Percentiles rank a stretch among this genome's conserved stretches.
phyloP scores from a whole-genome alignment of 35 echinoderm and acorn worm species.

The Acanthaster planci region DNA sequence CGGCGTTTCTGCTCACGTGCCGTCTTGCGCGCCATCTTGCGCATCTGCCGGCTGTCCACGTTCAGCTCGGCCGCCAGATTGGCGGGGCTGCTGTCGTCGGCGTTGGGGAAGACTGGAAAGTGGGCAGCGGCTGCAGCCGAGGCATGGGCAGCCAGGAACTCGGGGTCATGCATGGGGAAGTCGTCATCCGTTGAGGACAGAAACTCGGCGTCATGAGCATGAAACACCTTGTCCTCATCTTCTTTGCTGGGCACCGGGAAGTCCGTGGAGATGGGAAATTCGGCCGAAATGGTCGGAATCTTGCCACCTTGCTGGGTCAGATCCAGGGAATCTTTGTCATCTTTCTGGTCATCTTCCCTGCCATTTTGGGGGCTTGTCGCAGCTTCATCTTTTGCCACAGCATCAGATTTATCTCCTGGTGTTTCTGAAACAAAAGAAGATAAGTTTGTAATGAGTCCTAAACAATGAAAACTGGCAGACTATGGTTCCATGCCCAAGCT shows the following conservation, averaged over 20 bases:
- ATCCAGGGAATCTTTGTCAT: not conserved
- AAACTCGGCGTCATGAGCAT: not conserved
- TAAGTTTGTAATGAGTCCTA: too few relatives aligned
- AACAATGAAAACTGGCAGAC: too few relatives aligned
- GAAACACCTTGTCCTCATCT: too few relatives aligned
- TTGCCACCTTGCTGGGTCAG: not conserved
- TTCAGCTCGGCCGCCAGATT: slow-evolving; percentile 54
- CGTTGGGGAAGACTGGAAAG: slow-evolving; percentile 70
- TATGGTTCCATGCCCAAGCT: too few relatives aligned
- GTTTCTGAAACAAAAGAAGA: not conserved
- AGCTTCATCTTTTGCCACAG: not conserved
- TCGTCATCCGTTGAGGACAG: not conserved
- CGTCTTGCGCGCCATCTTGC: slow-evolving; percentile 54
- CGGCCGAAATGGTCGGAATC: not conserved
- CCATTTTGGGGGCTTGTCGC: not conserved
- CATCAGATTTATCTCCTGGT: not conserved
- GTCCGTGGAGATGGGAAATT: not conserved
- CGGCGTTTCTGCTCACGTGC: slow-evolving; percentile 48
- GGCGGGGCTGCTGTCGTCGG: slow-evolving; percentile 62
- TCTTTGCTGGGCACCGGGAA: too few relatives aligned
- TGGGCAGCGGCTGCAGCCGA: slow-evolving; percentile 19
- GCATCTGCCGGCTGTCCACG: slow-evolving; percentile 53
- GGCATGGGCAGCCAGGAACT: not conserved
- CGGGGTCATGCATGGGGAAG: not conserved
- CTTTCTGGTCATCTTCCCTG: not conserved